Base-by-base conservation (phyloP, 1,140 invertebrate species). In the Danaus plexippus region DNA sequence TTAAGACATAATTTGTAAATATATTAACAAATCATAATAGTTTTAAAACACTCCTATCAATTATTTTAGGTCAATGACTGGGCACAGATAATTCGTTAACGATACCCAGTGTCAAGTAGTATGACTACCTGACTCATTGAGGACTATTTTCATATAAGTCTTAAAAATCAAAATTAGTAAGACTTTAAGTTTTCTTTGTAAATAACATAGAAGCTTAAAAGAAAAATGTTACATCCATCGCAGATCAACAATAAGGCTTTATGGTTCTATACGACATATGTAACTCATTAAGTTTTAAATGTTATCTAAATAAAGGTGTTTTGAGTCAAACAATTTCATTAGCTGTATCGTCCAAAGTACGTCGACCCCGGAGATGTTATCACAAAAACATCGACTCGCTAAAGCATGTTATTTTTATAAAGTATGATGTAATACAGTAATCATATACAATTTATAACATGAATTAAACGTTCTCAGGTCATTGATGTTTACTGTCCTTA, bases 371-470 rank as follows among this genome's bases (percentile, higher is more conserved):
- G 56, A 15, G 63, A 68, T 65, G 13, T 60, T 66, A 69, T 69
- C 66, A 61, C 53, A 18, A 18, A 61, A 51, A 59, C 57, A 64
- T 59, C 50, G 57, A 69, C 52, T 56, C 49, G 51, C 56, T 65
- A 65, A 53, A 60, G 46, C 57, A 50, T 55, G 63, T 69, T 61
- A 66, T 69, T 69, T 65, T 69, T 55, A 61, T 63, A 44, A 61
- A 56, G 60, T 52, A 63, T 65, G 66, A 63, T 69, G 61, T 68
- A 67, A 63, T 15, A 32, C 41, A 45, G 43, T 53, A 60, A 64
- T 64, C 48, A 47, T 48, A 54, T 32, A 32, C 22, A 32, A 32
- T 32, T 32, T 32, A 32, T 32, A 32, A 32, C 22, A 32, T 32
- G 22, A 32, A 32, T 32, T 32, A 32, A 32, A 32, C 22, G 22